These are phyloP conservation scores for Urocynchramus pylzowi DNA, from an alignment of 2,113 vertebrate genomes.

Conservation along the genomic window DNA sequence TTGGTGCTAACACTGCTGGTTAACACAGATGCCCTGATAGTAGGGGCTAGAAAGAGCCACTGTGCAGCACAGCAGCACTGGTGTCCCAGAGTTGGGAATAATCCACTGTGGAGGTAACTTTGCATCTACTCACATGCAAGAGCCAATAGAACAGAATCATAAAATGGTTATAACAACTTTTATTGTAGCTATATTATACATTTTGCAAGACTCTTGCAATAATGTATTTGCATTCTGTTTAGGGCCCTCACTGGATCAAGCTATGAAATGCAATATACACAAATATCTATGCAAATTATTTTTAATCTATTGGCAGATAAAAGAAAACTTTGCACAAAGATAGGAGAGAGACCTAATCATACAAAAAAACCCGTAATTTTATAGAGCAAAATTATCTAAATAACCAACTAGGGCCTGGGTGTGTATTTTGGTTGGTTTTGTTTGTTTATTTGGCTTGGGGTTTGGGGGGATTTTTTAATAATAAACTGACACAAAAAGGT, in stretches of 20 bases:
- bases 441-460: not conserved
- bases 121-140: not conserved
- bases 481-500: not conserved
- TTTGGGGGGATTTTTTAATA: not conserved
- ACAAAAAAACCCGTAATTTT: not conserved
- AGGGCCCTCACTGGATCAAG: not conserved
- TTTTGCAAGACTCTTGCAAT: not conserved
- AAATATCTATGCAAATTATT: not conserved
- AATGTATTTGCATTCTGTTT: not conserved
- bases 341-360: not conserved
- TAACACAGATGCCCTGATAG: not conserved
- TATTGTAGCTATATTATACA: fast-evolving
- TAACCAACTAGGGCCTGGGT: fast-evolving
- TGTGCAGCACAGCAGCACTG: fast-evolving
- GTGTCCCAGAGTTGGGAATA: not conserved
- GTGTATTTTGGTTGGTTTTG: not conserved
- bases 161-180: not conserved
- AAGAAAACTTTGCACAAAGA: not conserved
- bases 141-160: fast-evolving
- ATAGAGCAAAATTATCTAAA: not conserved
- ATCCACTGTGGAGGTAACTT: not conserved
- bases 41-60: fast-evolving
- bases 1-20: not conserved
- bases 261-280: not conserved
- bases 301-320: not conserved